phyloP scores from a whole-genome alignment of 2,888 invertebrate genomes.

The Blera fallax region DNA sequence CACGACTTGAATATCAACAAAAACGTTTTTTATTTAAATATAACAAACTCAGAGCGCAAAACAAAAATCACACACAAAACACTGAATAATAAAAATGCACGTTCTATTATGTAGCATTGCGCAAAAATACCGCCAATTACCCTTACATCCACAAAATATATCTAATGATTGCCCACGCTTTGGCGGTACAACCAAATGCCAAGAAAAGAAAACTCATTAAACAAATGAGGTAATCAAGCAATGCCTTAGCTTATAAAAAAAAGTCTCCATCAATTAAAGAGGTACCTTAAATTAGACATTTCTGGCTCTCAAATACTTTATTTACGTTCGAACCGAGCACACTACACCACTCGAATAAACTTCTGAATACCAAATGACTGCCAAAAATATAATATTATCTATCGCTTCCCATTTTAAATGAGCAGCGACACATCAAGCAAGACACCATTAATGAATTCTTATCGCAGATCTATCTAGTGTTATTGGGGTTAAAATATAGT shows the following conservation, averaged over 20 bases:
- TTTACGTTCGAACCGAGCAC: background rate
- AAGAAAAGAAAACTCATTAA: conserved; percentile 32
- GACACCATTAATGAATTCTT: conserved; percentile 6
- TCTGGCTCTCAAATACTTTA: background rate
- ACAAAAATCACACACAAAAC: background rate
- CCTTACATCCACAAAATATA: background rate
- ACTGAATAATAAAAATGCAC: background rate
- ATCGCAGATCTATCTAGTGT: conserved; percentile 3
- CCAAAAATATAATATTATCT: background rate
- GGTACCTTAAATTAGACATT: conserved; percentile 37
- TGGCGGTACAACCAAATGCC: conserved; percentile 23
- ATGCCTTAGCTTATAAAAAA: background rate
- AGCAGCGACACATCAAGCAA: background rate
- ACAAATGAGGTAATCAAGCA: conserved; percentile 50
- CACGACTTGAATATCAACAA: no score
- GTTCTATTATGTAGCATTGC: background rate
- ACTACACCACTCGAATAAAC: background rate
- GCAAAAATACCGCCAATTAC: conserved; percentile 20
- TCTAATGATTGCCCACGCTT: conserved; percentile 28
- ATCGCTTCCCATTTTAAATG: background rate
- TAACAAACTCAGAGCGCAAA: background rate
- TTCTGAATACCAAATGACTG: background rate
- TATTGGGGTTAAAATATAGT: conserved; percentile 3
- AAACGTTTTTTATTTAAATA: no score
- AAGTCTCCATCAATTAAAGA: conserved; percentile 42